Evolutionary conservation across 2,113 vertebrate genomes (phyloP).

Genomic region (Zingel zingel): DNA sequence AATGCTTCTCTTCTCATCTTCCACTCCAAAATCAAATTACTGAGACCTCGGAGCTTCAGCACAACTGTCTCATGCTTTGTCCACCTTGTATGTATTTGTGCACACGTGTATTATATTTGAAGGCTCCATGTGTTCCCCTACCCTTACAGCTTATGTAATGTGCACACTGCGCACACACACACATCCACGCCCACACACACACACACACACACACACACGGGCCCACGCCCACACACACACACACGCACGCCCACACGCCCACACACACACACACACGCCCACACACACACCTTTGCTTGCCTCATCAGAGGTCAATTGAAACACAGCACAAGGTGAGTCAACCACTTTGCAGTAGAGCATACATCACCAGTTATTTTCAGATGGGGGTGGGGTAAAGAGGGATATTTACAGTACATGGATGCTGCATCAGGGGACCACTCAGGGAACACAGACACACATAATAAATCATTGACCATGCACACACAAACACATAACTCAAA

Average conservation of each 20-base stretch:
- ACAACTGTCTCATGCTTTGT: conserved; percentile 13
- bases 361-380: conserved; percentile 69
- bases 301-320: conserved; percentile 70
- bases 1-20: conserved; percentile 26
- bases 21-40: conserved; percentile 39
- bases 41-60: conserved; percentile 15
- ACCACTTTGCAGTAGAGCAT: conserved; percentile 69
- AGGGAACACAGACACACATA: conserved; percentile 18
- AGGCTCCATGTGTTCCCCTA: conserved; percentile 17
- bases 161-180: not conserved
- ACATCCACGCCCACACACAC: not conserved
- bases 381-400: conserved; percentile 45
- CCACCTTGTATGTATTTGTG: conserved; percentile 1
- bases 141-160: conserved; percentile 43
- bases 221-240: too few species aligned
- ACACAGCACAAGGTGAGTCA: conserved; percentile 74
- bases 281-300: conserved; percentile 24
- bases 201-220: conserved; percentile 4
- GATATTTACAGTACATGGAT: conserved; percentile 39
- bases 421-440: conserved; percentile 47
- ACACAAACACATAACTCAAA: conserved; percentile 22
- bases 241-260: not conserved
- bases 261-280: conserved; percentile 3
- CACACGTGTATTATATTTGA: conserved; percentile 5
- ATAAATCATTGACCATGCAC: conserved; percentile 7